Evolutionary conservation across 2,113 vertebrate species (phyloP).

Genomic region (Podarcis raffonei): DNA sequence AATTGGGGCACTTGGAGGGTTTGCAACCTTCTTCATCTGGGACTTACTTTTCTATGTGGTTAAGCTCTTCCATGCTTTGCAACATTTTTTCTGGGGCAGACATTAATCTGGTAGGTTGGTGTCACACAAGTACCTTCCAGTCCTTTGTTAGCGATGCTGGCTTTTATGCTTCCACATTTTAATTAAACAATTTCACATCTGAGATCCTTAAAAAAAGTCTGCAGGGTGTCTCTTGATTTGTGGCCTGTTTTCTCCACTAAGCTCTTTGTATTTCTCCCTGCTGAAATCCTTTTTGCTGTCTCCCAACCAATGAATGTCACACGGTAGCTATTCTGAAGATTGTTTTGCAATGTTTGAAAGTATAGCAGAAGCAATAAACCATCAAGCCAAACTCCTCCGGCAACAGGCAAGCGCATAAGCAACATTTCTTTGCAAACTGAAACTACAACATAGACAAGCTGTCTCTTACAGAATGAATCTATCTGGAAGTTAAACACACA

Average conservation of each 20-base stretch:
- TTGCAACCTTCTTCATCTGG: neutral
- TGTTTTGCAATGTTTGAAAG: conserved; percentile 52
- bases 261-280: conserved; percentile 8
- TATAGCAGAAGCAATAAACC: conserved; percentile 52
- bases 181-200: neutral
- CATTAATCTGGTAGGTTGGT: too few relatives aligned
- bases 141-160: neutral
- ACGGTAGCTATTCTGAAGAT: conserved; percentile 54
- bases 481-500: neutral
- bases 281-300: conserved; percentile 46
- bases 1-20: too few relatives aligned
- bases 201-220: neutral
- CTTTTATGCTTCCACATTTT: neutral
- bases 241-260: conserved; percentile 27
- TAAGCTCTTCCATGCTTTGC: neutral
- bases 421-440: conserved; percentile 42
- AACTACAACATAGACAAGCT: neutral
- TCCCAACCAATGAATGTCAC: conserved; percentile 41
- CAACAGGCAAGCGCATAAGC: conserved; percentile 16
- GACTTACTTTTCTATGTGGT: neutral
- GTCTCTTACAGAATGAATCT: neutral
- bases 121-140: neutral
- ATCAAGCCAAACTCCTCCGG: conserved; percentile 36
- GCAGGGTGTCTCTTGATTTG: conserved; percentile 64
- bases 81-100: neutral